Percentiles rank a stretch among this genome's conserved stretches.
phyloP scores from a whole-genome alignment of 2,113 vertebrate genomes.

The Scolopax mira region DNA sequence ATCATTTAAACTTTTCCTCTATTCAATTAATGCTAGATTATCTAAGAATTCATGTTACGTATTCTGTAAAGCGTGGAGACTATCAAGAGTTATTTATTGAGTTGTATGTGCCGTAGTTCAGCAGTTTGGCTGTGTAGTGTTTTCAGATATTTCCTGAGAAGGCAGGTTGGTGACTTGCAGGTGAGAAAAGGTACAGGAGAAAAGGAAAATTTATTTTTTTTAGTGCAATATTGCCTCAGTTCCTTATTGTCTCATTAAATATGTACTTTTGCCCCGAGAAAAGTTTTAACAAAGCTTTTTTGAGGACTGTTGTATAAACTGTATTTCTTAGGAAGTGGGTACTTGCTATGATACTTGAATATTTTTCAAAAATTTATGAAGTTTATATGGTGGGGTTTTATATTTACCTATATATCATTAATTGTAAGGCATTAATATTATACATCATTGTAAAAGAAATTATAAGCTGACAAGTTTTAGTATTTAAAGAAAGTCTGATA shows the following conservation, averaged over 20 bases:
- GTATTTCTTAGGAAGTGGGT: background rate
- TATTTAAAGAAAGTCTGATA: background rate
- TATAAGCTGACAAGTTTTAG: background rate
- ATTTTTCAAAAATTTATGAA: background rate
- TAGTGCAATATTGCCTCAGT: background rate
- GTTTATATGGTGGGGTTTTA: background rate
- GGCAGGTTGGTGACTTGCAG: background rate
- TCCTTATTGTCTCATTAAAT: background rate
- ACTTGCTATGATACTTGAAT: background rate
- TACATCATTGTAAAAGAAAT: background rate
- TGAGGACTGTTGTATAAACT: background rate
- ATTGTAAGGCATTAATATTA: background rate
- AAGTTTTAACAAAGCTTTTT: background rate
- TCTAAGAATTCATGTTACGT: background rate
- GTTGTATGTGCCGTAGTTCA: background rate
- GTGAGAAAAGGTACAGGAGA: background rate
- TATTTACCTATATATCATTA: background rate
- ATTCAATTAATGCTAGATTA: background rate
- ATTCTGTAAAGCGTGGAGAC: background rate
- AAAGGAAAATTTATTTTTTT: background rate
- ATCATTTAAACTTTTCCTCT: background rate
- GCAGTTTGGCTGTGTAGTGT: background rate
- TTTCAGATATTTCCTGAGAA: background rate
- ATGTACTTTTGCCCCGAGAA: background rate
- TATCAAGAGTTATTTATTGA: background rate